A percentile compares a stretch with the other conserved stretches of the same genome.
phyloP scores from a whole-genome alignment of 2,113 vertebrate genomes.

The Acanthisitta chloris region DNA sequence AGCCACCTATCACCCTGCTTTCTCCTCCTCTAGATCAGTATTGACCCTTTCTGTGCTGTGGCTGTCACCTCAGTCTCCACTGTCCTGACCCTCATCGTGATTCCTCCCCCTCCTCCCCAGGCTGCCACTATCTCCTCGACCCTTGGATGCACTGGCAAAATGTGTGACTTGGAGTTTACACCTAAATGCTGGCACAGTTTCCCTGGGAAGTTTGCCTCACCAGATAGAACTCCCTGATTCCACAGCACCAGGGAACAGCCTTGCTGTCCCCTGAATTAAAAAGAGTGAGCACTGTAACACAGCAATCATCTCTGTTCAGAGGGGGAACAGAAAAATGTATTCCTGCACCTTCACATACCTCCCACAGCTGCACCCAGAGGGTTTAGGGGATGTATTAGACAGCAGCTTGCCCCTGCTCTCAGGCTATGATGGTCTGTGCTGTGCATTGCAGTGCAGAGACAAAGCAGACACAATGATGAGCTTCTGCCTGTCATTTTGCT shows the following conservation, averaged over 20 bases:
- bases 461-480: background rate
- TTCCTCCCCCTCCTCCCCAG: background rate
- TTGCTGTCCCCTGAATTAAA: background rate
- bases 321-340: background rate
- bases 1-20: background rate
- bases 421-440: background rate
- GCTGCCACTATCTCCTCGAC: background rate
- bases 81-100: background rate
- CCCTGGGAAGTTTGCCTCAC: background rate
- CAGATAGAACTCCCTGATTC: background rate
- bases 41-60: background rate
- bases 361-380: background rate
- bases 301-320: background rate
- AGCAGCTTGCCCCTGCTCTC: background rate
- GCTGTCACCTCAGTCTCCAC: background rate
- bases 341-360: background rate
- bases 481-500: background rate
- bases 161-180: background rate
- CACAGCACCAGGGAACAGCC: background rate
- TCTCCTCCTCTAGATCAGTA: background rate
- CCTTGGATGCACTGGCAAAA: background rate
- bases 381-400: background rate
- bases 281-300: accelerated
- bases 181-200: background rate
- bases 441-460: background rate